A percentile compares a stretch with the other conserved stretches of the same genome.
These are phyloP conservation scores for Blomia tropicalis DNA, from an alignment of 2,888 invertebrate genomes.

Conservation along the genomic window DNA sequence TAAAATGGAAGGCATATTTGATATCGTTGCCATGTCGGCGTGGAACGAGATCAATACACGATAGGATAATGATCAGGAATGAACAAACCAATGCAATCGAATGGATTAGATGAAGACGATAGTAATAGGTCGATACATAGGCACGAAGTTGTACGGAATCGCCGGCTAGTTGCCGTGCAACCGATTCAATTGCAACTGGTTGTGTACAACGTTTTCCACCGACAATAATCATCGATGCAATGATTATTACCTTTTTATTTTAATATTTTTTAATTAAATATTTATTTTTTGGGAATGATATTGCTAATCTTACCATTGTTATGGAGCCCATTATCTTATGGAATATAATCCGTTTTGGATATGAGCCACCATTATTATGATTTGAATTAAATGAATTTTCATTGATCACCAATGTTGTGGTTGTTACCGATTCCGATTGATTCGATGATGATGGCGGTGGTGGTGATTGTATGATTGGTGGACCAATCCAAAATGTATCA, in stretches of 20 bases:
- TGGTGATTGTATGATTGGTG: too few species aligned
- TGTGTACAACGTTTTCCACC: background rate
- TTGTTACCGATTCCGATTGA: too few species aligned
- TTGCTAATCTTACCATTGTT: slow-evolving; percentile 18
- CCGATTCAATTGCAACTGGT: background rate
- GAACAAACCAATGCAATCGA: background rate
- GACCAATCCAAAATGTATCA: too few species aligned
- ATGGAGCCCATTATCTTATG: slow-evolving; percentile 17
- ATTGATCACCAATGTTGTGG: too few species aligned
- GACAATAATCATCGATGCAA: slow-evolving; percentile 3
- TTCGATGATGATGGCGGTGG: too few species aligned
- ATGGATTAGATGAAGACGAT: slow-evolving; percentile 13
- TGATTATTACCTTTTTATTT: background rate
- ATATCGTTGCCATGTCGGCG: background rate
- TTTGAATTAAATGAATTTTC: too few species aligned
- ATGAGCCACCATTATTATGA: slow-evolving; percentile 8
- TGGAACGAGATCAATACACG: slow-evolving; percentile 16
- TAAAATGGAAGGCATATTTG: slow-evolving; percentile 21
- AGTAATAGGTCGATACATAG: slow-evolving; percentile 9
- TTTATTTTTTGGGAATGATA: background rate
- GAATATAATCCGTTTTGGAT: slow-evolving; percentile 16
- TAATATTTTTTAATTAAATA: background rate
- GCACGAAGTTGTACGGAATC: background rate
- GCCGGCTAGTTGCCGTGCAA: background rate
- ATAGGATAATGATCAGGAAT: slow-evolving; percentile 1